phyloP scores from a whole-genome alignment of 2,797 vertebrate genomes.

The Oryzias dopingdopingensis region DNA sequence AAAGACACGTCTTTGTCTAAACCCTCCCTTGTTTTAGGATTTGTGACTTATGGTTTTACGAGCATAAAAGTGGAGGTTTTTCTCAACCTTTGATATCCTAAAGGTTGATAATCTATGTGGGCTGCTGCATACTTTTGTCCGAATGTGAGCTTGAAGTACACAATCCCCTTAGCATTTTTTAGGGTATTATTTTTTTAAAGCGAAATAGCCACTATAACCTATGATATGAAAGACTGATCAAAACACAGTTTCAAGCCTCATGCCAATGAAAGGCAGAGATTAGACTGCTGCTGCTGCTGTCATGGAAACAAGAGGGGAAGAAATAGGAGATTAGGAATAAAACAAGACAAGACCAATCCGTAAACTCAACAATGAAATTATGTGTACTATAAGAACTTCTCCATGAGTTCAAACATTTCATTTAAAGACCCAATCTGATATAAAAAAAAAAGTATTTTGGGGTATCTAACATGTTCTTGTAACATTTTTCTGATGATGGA shows the following conservation, averaged over 20 bases:
- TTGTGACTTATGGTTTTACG: conserved; percentile 53
- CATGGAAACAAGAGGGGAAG: conserved; percentile 20
- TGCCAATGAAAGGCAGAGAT: conserved; percentile 40
- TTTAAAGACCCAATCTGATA: conserved; percentile 6
- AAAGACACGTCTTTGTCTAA: conserved; percentile 49
- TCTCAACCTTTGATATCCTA: conserved; percentile 63
- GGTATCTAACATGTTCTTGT: no score
- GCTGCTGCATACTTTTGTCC: conserved; percentile 38
- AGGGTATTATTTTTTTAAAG: conserved; percentile 5
- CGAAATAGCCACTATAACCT: conserved; percentile 21
- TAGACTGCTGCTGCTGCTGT: conserved; percentile 14
- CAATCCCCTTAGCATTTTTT: conserved; percentile 37
- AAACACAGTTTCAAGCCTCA: conserved; percentile 24
- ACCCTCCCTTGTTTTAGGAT: conserved; percentile 68
- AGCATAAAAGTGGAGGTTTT: conserved; percentile 50
- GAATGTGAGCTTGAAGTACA: conserved; percentile 12
- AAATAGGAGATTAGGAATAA: conserved; percentile 30
- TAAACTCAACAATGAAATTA: conserved; percentile 8
- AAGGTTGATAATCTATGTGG: conserved; percentile 68
- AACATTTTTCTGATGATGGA: no score
- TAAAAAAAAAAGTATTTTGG: no score
- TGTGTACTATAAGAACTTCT: conserved; percentile 12
- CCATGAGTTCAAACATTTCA: conserved; percentile 18
- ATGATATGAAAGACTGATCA: conserved; percentile 34
- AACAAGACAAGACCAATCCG: conserved; percentile 10